Evolutionary conservation across 37 sponge, comb jelly and placozoan species (phyloP).

Genomic region (Oscarella lobularis): DNA sequence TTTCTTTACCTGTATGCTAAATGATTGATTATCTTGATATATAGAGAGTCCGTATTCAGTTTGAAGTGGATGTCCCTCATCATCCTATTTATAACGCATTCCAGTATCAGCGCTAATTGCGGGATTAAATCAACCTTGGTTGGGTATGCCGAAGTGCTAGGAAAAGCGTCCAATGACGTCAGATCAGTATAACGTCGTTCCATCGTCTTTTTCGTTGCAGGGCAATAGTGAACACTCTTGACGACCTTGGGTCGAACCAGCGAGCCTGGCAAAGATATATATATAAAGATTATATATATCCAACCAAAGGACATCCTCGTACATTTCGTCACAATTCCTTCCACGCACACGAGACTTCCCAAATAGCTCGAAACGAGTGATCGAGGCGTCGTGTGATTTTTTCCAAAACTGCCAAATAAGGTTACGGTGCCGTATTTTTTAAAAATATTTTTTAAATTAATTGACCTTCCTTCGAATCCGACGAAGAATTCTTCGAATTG

Average conservation of each 20-base stretch:
- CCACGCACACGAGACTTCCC: constrained; percentile 86
- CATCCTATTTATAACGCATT: constrained; percentile 47
- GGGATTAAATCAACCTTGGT: constrained; percentile 44
- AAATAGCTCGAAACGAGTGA: constrained; percentile 61
- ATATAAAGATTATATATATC: neutral
- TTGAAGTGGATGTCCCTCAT: constrained; percentile 91
- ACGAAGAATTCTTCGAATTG: constrained; percentile 81
- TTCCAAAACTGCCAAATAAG: constrained; percentile 52
- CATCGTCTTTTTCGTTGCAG: constrained; percentile 85
- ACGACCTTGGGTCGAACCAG: constrained; percentile 83
- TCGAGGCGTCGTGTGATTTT: constrained; percentile 87
- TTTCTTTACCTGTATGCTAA: constrained; percentile 55
- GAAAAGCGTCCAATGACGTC: constrained; percentile 83
- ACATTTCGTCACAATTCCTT: constrained; percentile 95
- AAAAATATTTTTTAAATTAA: neutral
- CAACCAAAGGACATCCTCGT: neutral
- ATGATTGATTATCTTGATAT: constrained; percentile 87
- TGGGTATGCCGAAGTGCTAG: constrained; percentile 71
- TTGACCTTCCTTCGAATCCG: constrained; percentile 88
- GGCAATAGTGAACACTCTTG: constrained; percentile 99
- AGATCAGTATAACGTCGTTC: constrained; percentile 90
- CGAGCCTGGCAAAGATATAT: constrained; percentile 27
- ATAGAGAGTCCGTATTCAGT: constrained; percentile 93
- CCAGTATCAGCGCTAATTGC: neutral
- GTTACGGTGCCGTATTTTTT: neutral